These are phyloP conservation scores for Eulemur macaco DNA, from an alignment of 2,113 vertebrate genomes.

Conservation along the genomic window DNA sequence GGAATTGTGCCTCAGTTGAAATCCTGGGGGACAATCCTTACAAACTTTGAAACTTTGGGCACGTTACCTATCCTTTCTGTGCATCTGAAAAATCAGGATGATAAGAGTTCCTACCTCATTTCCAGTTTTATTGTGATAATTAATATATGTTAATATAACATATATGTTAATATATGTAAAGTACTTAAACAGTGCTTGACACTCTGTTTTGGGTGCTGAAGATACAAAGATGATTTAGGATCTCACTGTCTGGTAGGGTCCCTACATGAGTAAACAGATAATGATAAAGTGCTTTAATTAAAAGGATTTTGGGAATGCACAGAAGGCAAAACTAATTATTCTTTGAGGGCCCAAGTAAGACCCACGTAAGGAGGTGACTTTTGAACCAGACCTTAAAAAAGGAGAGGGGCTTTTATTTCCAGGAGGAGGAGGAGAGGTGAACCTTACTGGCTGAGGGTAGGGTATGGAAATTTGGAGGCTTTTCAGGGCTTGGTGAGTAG, in stretches of 20 bases:
- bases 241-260: not conserved
- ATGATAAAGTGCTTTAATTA: conserved; percentile 12
- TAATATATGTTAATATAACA: not conserved
- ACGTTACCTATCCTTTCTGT: not conserved
- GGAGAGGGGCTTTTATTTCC: not conserved
- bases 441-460: not conserved
- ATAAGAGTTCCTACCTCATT: not conserved
- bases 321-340: not conserved
- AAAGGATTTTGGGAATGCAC: conserved; percentile 9
- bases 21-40: not conserved
- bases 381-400: not conserved
- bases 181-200: not conserved
- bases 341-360: not conserved
- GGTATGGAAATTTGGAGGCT: not conserved
- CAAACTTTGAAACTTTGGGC: not conserved
- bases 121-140: conserved; percentile 27
- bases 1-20: conserved; percentile 1
- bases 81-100: not conserved
- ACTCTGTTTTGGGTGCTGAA: not conserved
- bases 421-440: not conserved
- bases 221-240: not conserved
- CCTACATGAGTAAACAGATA: not conserved
- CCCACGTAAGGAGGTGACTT: not conserved
- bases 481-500: not conserved
- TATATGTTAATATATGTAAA: not conserved